These are phyloP conservation scores for Volucella bombylans DNA, from an alignment of 2,888 invertebrate species.

Conservation along the genomic window DNA sequence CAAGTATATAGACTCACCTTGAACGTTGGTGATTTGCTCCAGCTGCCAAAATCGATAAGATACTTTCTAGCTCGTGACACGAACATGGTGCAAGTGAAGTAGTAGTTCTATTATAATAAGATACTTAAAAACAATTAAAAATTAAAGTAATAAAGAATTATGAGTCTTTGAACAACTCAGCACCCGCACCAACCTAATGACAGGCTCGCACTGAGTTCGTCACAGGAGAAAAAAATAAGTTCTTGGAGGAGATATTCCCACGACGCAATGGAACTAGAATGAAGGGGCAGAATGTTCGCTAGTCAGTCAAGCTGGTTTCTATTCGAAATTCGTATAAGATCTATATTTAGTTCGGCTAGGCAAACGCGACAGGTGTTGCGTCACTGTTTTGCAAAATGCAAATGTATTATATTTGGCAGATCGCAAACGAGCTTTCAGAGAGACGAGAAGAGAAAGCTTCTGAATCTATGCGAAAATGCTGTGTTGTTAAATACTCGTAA, in stretches of 20 bases:
- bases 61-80: conserved; percentile 24
- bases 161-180: not conserved
- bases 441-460: not conserved
- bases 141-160: not conserved
- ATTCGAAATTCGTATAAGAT: conserved; percentile 5
- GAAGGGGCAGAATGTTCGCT: conserved; percentile 13
- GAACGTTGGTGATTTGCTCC: conserved; percentile 34
- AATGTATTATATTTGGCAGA: conserved; percentile 7
- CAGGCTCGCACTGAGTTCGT: conserved; percentile 22
- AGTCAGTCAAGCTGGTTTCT: not conserved
- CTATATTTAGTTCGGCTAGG: conserved; percentile 9
- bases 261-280: not conserved
- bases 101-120: not conserved
- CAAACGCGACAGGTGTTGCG: not conserved
- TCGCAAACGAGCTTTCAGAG: conserved; percentile 4
- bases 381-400: not conserved
- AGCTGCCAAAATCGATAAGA: conserved; percentile 27
- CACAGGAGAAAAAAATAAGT: not conserved
- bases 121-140: not conserved
- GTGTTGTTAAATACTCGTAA: too few relatives aligned
- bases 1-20: conserved; percentile 23
- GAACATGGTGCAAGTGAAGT: conserved; percentile 27
- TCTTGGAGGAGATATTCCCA: not conserved
- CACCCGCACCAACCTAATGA: conserved; percentile 18
- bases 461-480: not conserved